Percentiles rank a stretch among this genome's conserved stretches.
Conservation (phyloP, 2,797 vertebrate genomes). For the Pangasius macronema region DNA sequence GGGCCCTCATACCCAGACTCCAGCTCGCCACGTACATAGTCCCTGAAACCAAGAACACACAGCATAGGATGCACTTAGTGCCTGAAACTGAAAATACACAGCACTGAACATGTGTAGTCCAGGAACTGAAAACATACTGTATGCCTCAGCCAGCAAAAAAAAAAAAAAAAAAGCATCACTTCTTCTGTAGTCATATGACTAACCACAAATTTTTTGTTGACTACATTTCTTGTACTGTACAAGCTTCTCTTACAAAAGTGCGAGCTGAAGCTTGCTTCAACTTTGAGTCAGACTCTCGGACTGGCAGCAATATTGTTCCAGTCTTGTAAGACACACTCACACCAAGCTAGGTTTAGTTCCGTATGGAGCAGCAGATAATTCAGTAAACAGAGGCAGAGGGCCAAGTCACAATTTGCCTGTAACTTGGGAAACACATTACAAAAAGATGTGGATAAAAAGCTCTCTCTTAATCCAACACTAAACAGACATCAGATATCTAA, state of each 20-base stretch:
- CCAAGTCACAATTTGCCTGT: constrained; percentile 40
- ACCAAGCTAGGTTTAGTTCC: constrained; percentile 8
- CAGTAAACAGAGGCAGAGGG: constrained; percentile 2
- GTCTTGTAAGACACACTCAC: constrained; percentile 24
- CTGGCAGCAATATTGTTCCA: neutral
- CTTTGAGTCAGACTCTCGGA: neutral
- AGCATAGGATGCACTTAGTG: neutral
- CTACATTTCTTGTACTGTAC: constrained; percentile 23
- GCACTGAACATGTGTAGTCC: neutral
- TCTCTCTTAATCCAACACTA: constrained; percentile 50
- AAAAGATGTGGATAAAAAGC: constrained; percentile 39
- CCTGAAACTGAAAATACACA: neutral
- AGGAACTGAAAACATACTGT: neutral
- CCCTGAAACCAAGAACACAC: constrained; percentile 72
- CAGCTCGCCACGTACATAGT: constrained; percentile 95
- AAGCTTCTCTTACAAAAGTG: constrained; percentile 31
- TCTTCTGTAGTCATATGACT: constrained; percentile 31
- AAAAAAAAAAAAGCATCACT: constrained; percentile 21
- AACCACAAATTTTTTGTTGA: constrained; percentile 1
- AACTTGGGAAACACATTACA: constrained; percentile 44
- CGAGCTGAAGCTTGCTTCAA: constrained; percentile 23
- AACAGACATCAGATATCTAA: constrained; percentile 41
- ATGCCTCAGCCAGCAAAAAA: neutral
- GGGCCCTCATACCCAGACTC: constrained; percentile 95
- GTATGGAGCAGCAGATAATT: neutral